Conservation (phyloP, 1,140 invertebrate species). For the Apis dorsata region DNA sequence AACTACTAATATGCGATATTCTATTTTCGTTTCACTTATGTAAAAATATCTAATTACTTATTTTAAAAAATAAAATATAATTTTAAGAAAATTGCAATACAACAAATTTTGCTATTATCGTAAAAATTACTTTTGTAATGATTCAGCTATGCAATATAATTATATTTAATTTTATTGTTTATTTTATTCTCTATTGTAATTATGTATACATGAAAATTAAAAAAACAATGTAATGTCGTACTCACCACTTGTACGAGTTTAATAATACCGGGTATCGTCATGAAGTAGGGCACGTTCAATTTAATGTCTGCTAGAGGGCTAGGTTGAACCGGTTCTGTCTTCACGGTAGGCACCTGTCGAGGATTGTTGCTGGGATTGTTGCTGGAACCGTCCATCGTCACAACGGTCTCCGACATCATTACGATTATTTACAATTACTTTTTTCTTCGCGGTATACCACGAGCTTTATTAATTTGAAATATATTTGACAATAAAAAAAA, state of each 20-base stretch:
- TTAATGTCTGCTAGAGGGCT: conserved; percentile 72
- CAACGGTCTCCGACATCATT: conserved; percentile 77
- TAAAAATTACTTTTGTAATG: not conserved
- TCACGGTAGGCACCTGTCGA: conserved; percentile 67
- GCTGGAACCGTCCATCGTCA: conserved; percentile 72
- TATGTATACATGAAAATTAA: not conserved
- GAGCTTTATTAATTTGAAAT: not conserved
- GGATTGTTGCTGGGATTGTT: conserved; percentile 70
- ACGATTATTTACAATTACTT: conserved; percentile 40
- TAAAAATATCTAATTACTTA: not conserved
- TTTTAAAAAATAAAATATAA: not conserved
- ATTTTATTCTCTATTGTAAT: too few species aligned
- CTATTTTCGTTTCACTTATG: conserved; percentile 12
- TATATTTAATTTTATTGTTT: not conserved
- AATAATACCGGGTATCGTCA: conserved; percentile 80
- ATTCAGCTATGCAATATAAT: not conserved
- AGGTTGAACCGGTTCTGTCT: conserved; percentile 71
- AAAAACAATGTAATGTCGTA: not conserved
- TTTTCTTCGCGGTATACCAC: conserved; percentile 35
- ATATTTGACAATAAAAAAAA: conserved; percentile 44
- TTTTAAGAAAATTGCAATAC: not conserved
- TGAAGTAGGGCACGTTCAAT: conserved; percentile 79
- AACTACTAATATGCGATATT: not conserved
- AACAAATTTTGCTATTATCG: not conserved
- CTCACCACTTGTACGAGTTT: conserved; percentile 81